A percentile compares a stretch with the other conserved stretches of the same genome.
These are phyloP conservation scores for Reticulitermes lucifugus DNA, from an alignment of 2,888 invertebrate species.

Conservation along the genomic window DNA sequence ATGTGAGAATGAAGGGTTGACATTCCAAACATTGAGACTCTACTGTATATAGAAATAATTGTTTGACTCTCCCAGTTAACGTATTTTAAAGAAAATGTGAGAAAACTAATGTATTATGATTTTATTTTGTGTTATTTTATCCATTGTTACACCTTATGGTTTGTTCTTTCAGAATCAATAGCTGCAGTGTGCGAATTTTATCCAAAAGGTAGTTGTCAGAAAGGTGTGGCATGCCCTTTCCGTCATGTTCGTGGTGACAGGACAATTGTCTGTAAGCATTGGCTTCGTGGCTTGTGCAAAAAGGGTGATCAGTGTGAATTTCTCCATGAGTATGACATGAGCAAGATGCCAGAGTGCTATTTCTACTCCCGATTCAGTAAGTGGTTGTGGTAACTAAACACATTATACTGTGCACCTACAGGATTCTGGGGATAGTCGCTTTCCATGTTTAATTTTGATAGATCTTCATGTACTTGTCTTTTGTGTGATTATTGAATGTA, in stretches of 20 bases:
- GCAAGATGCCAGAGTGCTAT: constrained; percentile 99
- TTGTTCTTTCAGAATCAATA: constrained; percentile 83
- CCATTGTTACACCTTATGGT: not conserved
- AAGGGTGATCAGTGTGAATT: constrained; percentile 99
- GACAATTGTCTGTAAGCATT: constrained; percentile 99
- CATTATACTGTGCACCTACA: too few species aligned
- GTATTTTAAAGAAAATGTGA: too few species aligned
- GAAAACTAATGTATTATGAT: too few species aligned
- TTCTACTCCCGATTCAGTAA: constrained; percentile 97
- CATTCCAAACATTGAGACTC: too few species aligned
- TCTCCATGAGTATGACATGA: constrained; percentile 99
- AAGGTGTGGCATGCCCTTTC: constrained; percentile 94
- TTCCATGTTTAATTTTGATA: too few species aligned
- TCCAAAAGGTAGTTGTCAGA: constrained; percentile 77
- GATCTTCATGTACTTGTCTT: too few species aligned
- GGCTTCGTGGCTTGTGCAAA: constrained; percentile 98
- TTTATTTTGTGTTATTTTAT: not conserved
- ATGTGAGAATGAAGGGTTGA: too few species aligned
- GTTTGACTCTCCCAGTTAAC: too few species aligned
- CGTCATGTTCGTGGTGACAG: constrained; percentile 97
- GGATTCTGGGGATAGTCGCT: too few species aligned
- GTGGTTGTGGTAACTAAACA: constrained; percentile 56
- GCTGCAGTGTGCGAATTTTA: constrained; percentile 97
- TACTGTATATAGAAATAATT: too few species aligned
- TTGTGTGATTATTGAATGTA: too few species aligned